Evolutionary conservation across 2,113 vertebrate genomes (phyloP).

Genomic region (Anolis sagrei): DNA sequence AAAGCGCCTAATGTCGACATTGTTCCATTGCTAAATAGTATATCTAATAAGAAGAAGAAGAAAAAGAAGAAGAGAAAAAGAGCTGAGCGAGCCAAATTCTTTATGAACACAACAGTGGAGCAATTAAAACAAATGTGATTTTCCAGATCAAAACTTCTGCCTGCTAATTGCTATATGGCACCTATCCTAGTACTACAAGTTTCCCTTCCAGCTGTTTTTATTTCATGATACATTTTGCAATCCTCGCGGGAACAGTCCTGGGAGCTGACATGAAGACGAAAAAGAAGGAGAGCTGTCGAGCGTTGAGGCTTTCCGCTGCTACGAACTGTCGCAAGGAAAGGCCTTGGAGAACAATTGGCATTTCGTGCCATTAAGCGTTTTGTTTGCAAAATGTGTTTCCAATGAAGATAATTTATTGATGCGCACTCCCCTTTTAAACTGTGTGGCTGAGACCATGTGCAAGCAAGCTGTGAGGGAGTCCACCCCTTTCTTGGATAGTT

Average conservation of each 20-base stretch:
- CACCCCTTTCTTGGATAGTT: neutral
- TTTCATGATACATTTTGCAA: conserved; percentile 71
- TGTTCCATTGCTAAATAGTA: conserved; percentile 69
- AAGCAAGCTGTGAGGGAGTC: neutral
- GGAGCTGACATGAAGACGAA: conserved; percentile 68
- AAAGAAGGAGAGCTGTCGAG: conserved; percentile 58
- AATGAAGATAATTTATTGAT: conserved; percentile 61
- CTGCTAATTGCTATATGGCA: conserved; percentile 68
- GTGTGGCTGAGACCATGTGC: neutral
- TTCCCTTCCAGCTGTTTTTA: conserved; percentile 80
- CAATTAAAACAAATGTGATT: conserved; percentile 82
- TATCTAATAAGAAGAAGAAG: conserved; percentile 63
- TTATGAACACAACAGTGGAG: conserved; percentile 68
- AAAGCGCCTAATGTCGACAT: conserved; percentile 64
- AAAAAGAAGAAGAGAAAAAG: conserved; percentile 28
- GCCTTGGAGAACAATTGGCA: conserved; percentile 50
- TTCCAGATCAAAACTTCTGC: conserved; percentile 72
- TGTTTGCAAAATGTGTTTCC: conserved; percentile 61
- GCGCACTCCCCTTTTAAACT: conserved; percentile 8
- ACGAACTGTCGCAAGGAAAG: conserved; percentile 49
- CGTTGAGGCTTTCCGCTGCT: conserved; percentile 57
- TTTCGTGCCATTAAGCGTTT: conserved; percentile 51
- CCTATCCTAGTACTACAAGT: conserved; percentile 73
- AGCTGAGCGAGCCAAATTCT: conserved; percentile 63
- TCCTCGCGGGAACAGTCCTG: conserved; percentile 58